Conservation (phyloP, 2,888 invertebrate species). For the Drosophila borealis region DNA sequence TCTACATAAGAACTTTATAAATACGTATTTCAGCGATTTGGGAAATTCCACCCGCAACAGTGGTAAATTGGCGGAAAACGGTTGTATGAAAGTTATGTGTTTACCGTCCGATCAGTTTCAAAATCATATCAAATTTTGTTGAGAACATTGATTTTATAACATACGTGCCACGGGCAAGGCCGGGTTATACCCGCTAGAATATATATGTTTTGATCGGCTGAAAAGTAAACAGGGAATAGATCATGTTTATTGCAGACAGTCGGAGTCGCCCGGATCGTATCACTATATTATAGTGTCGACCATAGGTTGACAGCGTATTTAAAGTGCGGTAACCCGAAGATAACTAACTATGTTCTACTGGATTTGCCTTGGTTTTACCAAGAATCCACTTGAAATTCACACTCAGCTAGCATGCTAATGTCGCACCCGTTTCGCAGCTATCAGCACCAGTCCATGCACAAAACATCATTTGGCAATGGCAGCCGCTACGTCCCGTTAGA, state of each 20-base stretch:
- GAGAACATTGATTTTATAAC: no score
- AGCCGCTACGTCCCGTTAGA: slow-evolving; percentile 25
- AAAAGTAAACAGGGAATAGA: no score
- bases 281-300: not conserved
- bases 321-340: not conserved
- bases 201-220: no score
- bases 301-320: not conserved
- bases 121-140: no score
- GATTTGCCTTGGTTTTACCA: not conserved
- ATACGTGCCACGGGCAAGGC: no score
- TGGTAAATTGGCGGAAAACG: no score
- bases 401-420: slow-evolving; percentile 55
- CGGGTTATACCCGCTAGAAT: no score
- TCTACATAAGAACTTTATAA: no score
- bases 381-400: slow-evolving; percentile 6
- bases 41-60: no score
- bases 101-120: no score
- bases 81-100: no score
- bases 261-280: not conserved
- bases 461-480: slow-evolving; percentile 4
- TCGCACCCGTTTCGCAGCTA: slow-evolving; percentile 53
- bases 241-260: not conserved
- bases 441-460: slow-evolving; percentile 57
- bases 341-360: not conserved
- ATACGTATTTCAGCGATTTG: no score